Percentiles rank a stretch among this genome's conserved stretches.
phyloP scores from a whole-genome alignment of 2,113 vertebrate genomes.

The Origma solitaria region DNA sequence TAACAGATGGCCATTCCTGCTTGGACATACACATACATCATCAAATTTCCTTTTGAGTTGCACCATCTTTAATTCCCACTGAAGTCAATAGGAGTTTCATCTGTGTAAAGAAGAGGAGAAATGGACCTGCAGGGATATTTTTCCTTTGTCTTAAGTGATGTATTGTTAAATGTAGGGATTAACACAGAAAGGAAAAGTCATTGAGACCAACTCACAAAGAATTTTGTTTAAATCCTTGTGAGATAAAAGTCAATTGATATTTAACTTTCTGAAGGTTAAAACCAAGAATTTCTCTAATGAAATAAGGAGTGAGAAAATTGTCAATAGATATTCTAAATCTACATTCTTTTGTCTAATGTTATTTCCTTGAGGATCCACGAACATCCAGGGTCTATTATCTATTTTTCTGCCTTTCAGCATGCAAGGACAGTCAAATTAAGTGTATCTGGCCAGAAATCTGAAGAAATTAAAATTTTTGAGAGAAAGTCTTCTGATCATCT shows the following conservation, averaged over 20 bases:
- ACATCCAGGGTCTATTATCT: background rate
- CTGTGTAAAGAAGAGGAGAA: background rate
- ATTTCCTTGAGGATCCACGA: background rate
- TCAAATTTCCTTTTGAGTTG: constrained; percentile 42
- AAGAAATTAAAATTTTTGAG: background rate
- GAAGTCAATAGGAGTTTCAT: constrained; percentile 16
- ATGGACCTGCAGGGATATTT: background rate
- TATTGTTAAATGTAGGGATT: background rate
- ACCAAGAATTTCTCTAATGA: background rate
- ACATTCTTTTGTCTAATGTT: background rate
- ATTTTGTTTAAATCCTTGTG: background rate
- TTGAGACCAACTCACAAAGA: background rate
- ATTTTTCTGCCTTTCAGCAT: background rate
- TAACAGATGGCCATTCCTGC: constrained; percentile 21
- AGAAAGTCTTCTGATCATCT: background rate
- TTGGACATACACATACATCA: constrained; percentile 45
- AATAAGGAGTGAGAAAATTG: background rate
- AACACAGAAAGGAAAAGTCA: background rate
- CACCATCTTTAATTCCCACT: background rate
- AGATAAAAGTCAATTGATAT: background rate
- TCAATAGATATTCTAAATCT: background rate
- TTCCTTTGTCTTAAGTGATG: background rate
- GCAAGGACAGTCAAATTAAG: background rate
- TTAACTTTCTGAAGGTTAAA: background rate
- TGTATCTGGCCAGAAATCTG: background rate